Evolutionary conservation across 2,888 invertebrate genomes (phyloP).

Genomic region (Limnephilus marmoratus): DNA sequence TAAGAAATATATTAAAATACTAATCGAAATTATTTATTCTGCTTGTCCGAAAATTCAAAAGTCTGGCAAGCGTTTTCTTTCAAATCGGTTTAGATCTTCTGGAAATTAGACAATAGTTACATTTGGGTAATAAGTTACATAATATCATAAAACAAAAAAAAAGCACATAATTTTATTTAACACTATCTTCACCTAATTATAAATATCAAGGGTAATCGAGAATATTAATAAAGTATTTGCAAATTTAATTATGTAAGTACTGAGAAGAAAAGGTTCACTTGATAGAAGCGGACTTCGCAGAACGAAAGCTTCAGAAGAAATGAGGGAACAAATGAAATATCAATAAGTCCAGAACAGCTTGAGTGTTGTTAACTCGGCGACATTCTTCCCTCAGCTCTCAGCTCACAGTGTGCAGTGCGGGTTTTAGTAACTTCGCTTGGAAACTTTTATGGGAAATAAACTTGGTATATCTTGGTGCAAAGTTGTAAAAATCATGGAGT

Average conservation of each 20-base stretch:
- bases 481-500: slow-evolving; percentile 57
- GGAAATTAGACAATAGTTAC: no score
- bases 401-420: neutral
- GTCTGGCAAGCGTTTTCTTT: no score
- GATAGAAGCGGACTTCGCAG: neutral
- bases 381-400: slow-evolving; percentile 28
- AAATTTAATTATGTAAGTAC: neutral
- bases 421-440: slow-evolving; percentile 43
- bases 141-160: no score
- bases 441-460: slow-evolving; percentile 56
- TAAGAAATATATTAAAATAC: no score
- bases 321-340: slow-evolving; percentile 49
- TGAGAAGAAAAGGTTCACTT: neutral
- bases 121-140: no score
- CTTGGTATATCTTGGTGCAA: slow-evolving; percentile 43
- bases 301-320: neutral
- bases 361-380: slow-evolving; percentile 49
- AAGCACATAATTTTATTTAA: neutral
- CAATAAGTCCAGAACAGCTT: slow-evolving; percentile 34
- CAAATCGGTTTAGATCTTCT: no score
- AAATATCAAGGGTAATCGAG: neutral
- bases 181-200: neutral
- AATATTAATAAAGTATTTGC: neutral
- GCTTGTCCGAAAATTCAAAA: no score
- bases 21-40: no score